Evolutionary conservation across 2,797 vertebrate genomes (phyloP).

Genomic region (Triplophysa bombifrons): DNA sequence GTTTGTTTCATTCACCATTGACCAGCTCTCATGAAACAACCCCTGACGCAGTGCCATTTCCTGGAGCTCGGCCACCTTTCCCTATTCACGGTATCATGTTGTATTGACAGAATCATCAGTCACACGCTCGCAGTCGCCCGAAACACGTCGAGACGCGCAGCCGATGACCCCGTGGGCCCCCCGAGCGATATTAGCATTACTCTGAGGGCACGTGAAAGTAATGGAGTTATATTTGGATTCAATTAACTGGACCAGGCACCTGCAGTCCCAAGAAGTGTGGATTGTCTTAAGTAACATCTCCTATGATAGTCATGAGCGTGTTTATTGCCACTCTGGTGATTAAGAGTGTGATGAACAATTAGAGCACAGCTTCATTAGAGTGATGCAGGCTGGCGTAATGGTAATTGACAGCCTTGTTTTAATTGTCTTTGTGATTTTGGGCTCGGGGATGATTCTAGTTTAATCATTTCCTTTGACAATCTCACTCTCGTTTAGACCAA

Average conservation of each 20-base stretch:
- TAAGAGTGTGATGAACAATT: constrained; percentile 52
- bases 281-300: constrained; percentile 13
- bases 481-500: constrained; percentile 44
- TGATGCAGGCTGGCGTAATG: constrained; percentile 35
- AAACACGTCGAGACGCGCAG: constrained; percentile 57
- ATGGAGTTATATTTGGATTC: constrained; percentile 18
- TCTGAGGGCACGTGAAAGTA: not conserved
- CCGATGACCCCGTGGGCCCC: not conserved
- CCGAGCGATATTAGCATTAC: not conserved
- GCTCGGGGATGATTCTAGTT: constrained; percentile 27
- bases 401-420: constrained; percentile 45
- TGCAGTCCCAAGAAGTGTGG: constrained; percentile 3
- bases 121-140: constrained; percentile 66
- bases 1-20: constrained; percentile 69
- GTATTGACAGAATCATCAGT: constrained; percentile 71
- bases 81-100: constrained; percentile 72
- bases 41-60: constrained; percentile 53
- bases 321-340: constrained; percentile 49
- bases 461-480: constrained; percentile 49
- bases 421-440: constrained; percentile 49
- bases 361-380: constrained; percentile 46
- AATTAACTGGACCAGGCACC: constrained; percentile 20
- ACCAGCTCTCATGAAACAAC: constrained; percentile 69
- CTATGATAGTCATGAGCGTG: constrained; percentile 31
- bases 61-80: constrained; percentile 49